These are phyloP conservation scores for Phaethon lepturus DNA, from an alignment of 2,113 vertebrate species.

Conservation along the genomic window DNA sequence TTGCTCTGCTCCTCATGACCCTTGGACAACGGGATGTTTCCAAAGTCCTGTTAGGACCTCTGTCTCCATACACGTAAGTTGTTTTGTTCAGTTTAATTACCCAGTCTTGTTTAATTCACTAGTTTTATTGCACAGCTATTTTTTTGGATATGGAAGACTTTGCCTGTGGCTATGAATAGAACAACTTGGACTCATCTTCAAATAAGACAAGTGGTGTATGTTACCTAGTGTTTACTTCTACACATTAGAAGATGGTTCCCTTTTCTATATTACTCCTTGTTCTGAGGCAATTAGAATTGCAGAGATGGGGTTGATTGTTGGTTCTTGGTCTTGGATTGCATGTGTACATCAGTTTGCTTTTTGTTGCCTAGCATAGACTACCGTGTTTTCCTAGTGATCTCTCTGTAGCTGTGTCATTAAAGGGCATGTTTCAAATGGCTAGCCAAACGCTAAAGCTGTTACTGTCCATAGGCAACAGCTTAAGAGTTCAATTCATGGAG, in stretches of 20 bases:
- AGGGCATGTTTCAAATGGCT: neutral
- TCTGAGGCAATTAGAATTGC: neutral
- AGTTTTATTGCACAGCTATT: neutral
- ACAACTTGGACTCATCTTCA: neutral
- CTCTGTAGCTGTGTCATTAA: neutral
- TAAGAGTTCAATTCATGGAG: neutral
- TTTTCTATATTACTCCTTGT: neutral
- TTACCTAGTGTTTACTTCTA: constrained; percentile 18
- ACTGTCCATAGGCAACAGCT: neutral
- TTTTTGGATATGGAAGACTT: neutral
- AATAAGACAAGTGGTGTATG: neutral
- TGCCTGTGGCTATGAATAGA: neutral
- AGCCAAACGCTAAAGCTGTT: neutral
- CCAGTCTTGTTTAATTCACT: neutral
- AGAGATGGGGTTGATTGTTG: neutral
- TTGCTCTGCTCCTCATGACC: constrained; percentile 93
- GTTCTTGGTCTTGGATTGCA: neutral
- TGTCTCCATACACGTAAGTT: constrained; percentile 96
- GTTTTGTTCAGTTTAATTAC: neutral
- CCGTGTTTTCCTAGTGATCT: neutral
- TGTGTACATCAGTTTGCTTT: neutral
- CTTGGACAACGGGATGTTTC: constrained; percentile 97
- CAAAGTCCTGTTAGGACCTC: constrained; percentile 92
- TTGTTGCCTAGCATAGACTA: neutral
- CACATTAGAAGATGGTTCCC: neutral